Evolutionary conservation across 92 coral and sea anemone genomes (phyloP).

Genomic region (Chrysogorgia sp.): DNA sequence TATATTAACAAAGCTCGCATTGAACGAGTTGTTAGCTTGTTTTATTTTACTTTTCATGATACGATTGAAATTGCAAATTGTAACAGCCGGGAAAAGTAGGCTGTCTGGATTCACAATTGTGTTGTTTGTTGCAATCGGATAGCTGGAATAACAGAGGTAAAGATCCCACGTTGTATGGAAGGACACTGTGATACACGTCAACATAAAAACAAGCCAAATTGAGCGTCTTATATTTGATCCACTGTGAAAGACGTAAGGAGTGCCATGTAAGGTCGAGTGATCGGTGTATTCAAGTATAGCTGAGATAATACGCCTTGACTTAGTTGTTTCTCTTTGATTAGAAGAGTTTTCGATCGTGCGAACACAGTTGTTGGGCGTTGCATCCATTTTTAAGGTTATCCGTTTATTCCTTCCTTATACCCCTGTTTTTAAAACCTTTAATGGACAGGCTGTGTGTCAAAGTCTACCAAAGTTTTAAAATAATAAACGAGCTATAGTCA

Average conservation of each 20-base stretch:
- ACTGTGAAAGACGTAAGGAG: not conserved
- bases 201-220: not conserved
- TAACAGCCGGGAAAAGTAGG: constrained; percentile 20
- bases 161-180: not conserved
- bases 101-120: not conserved
- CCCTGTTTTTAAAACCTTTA: too few species aligned
- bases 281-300: not conserved
- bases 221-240: not conserved
- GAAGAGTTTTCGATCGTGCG: not conserved
- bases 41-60: not conserved
- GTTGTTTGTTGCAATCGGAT: not conserved
- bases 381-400: too few species aligned
- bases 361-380: not conserved
- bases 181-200: not conserved
- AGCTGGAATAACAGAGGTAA: not conserved
- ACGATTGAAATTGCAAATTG: constrained; percentile 16
- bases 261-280: constrained; percentile 8
- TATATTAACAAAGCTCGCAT: not conserved
- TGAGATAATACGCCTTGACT: not conserved
- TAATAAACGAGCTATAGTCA: too few species aligned
- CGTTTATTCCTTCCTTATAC: too few species aligned
- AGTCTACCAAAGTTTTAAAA: too few species aligned
- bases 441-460: too few species aligned
- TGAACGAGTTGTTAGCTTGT: not conserved
- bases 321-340: not conserved